Conservation (phyloP, 2,113 vertebrate genomes). For the Chaetodon auriga region DNA sequence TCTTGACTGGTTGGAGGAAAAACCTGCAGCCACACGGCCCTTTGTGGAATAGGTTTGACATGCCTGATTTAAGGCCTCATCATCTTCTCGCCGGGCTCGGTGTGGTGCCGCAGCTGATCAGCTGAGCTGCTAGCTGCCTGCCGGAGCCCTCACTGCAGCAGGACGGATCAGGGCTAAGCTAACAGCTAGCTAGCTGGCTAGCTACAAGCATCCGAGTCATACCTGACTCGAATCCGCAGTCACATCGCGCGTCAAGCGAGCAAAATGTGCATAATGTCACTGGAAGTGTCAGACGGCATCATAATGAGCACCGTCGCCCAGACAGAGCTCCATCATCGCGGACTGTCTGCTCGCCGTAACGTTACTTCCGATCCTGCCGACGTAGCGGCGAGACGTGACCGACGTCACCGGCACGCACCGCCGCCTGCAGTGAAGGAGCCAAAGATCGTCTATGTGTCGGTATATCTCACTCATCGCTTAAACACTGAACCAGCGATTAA, state of each 20-base stretch:
- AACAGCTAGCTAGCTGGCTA: constrained; percentile 45
- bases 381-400: constrained; percentile 24
- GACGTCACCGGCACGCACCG: neutral
- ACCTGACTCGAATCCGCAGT: constrained; percentile 13
- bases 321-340: constrained; percentile 46
- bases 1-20: too few species aligned
- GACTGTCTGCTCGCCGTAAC: neutral
- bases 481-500: too few species aligned
- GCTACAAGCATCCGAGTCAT: constrained; percentile 33
- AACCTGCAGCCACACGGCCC: too few species aligned
- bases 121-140: constrained; percentile 46
- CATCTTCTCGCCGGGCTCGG: constrained; percentile 26
- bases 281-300: constrained; percentile 9
- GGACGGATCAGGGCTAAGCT: constrained; percentile 40
- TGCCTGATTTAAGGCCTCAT: constrained; percentile 67
- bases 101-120: constrained; percentile 56
- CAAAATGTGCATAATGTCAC: neutral
- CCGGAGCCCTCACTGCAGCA: constrained; percentile 35
- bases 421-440: neutral
- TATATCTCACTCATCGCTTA: too few species aligned
- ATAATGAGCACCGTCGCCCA: neutral
- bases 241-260: constrained; percentile 36
- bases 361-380: constrained; percentile 36
- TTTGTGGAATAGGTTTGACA: too few species aligned
- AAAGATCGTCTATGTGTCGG: too few species aligned